Evolutionary conservation across 2,888 invertebrate genomes (phyloP).

Genomic region (Yponomeuta sedellus): DNA sequence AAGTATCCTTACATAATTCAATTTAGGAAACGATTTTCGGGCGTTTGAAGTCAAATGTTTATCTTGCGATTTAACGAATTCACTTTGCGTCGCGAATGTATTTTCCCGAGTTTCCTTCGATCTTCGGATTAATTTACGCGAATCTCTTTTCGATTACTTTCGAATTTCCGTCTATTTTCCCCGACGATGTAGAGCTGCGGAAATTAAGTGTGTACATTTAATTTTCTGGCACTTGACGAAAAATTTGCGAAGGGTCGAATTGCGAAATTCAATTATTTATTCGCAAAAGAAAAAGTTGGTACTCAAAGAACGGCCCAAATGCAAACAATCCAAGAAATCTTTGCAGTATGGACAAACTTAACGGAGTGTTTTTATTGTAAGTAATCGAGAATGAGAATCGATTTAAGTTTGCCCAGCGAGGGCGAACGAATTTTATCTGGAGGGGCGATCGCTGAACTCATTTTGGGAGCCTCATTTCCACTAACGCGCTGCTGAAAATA

Average conservation of each 20-base stretch:
- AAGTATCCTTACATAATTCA: neutral
- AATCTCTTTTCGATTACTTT: slow-evolving; percentile 51
- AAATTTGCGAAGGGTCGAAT: slow-evolving; percentile 5
- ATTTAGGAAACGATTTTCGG: slow-evolving; percentile 55
- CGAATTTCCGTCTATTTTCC: slow-evolving; percentile 42
- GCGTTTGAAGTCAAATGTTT: slow-evolving; percentile 60
- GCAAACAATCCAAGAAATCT: slow-evolving; percentile 50
- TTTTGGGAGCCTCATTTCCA: slow-evolving; percentile 37
- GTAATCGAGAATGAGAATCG: slow-evolving; percentile 45
- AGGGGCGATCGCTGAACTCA: slow-evolving; percentile 45
- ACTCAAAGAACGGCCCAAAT: slow-evolving; percentile 37
- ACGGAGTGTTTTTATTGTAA: slow-evolving; percentile 26
- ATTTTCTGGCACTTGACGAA: slow-evolving; percentile 35
- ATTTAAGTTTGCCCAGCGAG: slow-evolving; percentile 43
- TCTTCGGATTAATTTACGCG: slow-evolving; percentile 65
- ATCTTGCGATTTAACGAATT: slow-evolving; percentile 51
- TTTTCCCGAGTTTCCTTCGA: slow-evolving; percentile 34
- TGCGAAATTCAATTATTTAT: slow-evolving; percentile 31
- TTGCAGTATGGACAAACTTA: slow-evolving; percentile 22
- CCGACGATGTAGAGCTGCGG: slow-evolving; percentile 26
- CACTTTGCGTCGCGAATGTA: slow-evolving; percentile 20
- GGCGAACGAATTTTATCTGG: slow-evolving; percentile 29
- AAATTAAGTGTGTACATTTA: slow-evolving; percentile 68
- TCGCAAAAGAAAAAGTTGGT: slow-evolving; percentile 20
- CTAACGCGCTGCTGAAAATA: slow-evolving; percentile 30